A percentile compares a stretch with the other conserved stretches of the same genome.
Evolutionary conservation across 2,113 vertebrate genomes (phyloP).

Genomic region (Columba janthina): DNA sequence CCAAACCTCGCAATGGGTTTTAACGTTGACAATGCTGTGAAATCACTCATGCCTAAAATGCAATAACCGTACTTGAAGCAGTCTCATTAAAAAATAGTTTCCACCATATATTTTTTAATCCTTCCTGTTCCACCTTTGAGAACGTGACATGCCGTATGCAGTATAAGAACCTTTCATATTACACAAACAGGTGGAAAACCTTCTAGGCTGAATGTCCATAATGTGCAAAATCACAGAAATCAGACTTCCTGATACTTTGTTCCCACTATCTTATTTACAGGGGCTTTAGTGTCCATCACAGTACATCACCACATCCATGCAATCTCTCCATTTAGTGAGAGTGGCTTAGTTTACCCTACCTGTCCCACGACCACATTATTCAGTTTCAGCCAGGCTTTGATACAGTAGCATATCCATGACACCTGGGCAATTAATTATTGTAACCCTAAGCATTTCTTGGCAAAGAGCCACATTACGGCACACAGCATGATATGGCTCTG

Average conservation of each 20-base stretch:
- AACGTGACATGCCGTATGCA: not conserved
- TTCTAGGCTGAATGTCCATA: not conserved
- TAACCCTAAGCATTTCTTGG: conserved; percentile 8
- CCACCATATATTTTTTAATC: conserved; percentile 30
- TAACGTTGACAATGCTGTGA: conserved; percentile 40
- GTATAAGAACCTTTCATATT: not conserved
- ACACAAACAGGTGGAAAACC: conserved; percentile 5
- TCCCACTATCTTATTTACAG: not conserved
- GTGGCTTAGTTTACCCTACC: not conserved
- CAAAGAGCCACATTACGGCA: conserved; percentile 23
- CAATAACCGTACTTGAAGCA: conserved; percentile 41
- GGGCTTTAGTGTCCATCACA: not conserved
- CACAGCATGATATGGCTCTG: not conserved
- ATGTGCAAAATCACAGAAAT: not conserved
- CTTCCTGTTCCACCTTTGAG: not conserved
- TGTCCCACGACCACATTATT: not conserved
- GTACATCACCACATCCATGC: not conserved
- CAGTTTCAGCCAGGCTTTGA: not conserved
- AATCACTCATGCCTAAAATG: conserved; percentile 54
- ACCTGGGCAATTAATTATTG: not conserved
- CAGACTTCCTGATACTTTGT: not conserved
- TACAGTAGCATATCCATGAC: not conserved
- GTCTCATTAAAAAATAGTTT: conserved; percentile 47
- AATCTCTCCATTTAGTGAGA: not conserved
- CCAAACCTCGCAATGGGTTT: conserved; percentile 35